These are phyloP conservation scores for Hirtodrosophila trivittata DNA, from an alignment of 2,888 invertebrate species.

Conservation along the genomic window DNA sequence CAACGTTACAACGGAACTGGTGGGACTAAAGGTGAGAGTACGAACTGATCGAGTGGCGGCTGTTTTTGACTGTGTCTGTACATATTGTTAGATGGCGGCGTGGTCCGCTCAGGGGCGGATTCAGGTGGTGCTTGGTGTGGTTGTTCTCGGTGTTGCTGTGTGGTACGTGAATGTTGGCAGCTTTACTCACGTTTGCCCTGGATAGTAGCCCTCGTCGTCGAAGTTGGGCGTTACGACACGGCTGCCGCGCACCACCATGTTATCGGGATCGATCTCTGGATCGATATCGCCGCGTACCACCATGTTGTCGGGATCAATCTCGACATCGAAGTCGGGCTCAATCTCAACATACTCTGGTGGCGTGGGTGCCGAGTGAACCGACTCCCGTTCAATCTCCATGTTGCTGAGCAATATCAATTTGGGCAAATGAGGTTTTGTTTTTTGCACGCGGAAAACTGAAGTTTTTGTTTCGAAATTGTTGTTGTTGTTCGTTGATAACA, in stretches of 20 bases:
- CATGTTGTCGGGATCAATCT: constrained; percentile 83
- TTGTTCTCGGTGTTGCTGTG: constrained; percentile 25
- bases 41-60: constrained; percentile 41
- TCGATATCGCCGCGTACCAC: constrained; percentile 77
- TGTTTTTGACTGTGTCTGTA: constrained; percentile 30
- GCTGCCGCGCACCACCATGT: constrained; percentile 80
- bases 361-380: constrained; percentile 68
- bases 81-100: constrained; percentile 40
- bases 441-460: constrained; percentile 84
- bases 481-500: constrained; percentile 31
- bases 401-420: constrained; percentile 83
- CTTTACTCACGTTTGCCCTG: constrained; percentile 83
- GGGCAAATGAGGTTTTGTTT: constrained; percentile 83
- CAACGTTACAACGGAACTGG: constrained; percentile 62
- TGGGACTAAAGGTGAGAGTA: constrained; percentile 40
- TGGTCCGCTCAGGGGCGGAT: constrained; percentile 26
- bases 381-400: constrained; percentile 74
- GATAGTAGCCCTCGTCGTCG: constrained; percentile 81
- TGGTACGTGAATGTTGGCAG: constrained; percentile 9
- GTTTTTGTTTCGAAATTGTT: constrained; percentile 26
- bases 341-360: no score
- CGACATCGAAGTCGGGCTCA: constrained; percentile 82
- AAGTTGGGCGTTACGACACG: constrained; percentile 77
- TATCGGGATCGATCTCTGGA: constrained; percentile 82
- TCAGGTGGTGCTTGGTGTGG: constrained; percentile 1